Conservation (phyloP, 2,797 vertebrate genomes). For the Oryzias sinensis region DNA sequence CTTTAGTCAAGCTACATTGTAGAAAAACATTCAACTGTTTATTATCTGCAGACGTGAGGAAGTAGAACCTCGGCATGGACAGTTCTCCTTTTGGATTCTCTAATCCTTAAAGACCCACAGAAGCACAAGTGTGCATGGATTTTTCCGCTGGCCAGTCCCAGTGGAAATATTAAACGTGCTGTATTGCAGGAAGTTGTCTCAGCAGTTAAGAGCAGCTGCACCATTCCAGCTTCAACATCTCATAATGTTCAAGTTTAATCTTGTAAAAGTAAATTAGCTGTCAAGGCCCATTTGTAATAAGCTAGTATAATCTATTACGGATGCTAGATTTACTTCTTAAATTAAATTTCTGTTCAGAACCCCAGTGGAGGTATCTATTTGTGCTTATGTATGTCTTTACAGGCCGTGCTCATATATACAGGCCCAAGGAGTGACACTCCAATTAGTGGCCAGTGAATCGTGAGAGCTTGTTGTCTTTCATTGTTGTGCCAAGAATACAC, state of each 20-base stretch:
- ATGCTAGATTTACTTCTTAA: constrained; percentile 50
- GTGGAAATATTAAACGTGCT: constrained; percentile 20
- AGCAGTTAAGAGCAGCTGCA: constrained; percentile 29
- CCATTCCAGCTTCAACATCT: constrained; percentile 47
- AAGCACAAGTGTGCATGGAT: constrained; percentile 7
- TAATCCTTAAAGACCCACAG: constrained; percentile 14
- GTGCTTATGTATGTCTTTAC: constrained; percentile 50
- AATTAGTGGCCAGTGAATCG: constrained; percentile 80
- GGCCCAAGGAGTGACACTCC: constrained; percentile 69
- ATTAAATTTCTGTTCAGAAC: constrained; percentile 52
- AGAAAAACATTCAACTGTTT: no score
- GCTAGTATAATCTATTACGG: constrained; percentile 66
- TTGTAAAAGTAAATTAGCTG: constrained; percentile 63
- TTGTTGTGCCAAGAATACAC: constrained; percentile 53
- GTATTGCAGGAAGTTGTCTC: constrained; percentile 23
- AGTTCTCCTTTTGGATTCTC: constrained; percentile 6
- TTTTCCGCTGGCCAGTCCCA: constrained; percentile 9
- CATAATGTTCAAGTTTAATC: constrained; percentile 65
- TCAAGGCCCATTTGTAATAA: constrained; percentile 61
- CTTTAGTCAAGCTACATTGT: no score
- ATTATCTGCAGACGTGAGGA: neutral
- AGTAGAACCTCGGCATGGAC: constrained; percentile 21
- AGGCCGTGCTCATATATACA: constrained; percentile 59
- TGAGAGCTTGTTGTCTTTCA: constrained; percentile 68
- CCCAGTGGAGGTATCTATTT: constrained; percentile 34